These are phyloP conservation scores for Heteropelma amictum DNA, from an alignment of 2,888 invertebrate species.

Conservation along the genomic window DNA sequence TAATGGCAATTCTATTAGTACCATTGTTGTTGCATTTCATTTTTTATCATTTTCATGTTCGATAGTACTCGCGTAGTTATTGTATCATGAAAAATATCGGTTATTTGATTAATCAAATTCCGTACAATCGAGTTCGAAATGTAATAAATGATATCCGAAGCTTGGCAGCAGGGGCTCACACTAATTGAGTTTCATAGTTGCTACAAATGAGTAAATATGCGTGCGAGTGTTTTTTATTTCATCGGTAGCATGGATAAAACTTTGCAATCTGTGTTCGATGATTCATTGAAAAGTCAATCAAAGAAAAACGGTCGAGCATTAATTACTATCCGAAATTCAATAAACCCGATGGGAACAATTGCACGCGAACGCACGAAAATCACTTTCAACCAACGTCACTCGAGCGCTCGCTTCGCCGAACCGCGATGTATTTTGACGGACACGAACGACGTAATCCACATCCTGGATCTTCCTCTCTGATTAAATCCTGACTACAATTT, in stretches of 20 bases:
- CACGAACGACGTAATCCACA: too few relatives aligned
- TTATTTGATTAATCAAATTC: neutral
- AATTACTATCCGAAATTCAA: slow-evolving; percentile 61
- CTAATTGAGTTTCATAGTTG: neutral
- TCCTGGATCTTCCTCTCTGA: neutral
- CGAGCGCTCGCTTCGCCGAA: slow-evolving; percentile 11
- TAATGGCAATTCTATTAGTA: too few relatives aligned
- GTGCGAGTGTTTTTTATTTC: slow-evolving; percentile 7
- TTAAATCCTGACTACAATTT: slow-evolving; percentile 6
- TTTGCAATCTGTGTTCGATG: neutral
- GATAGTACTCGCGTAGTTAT: too few relatives aligned
- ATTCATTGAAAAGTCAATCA: slow-evolving; percentile 13
- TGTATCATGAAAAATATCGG: too few relatives aligned
- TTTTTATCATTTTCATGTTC: neutral
- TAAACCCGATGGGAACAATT: slow-evolving; percentile 56
- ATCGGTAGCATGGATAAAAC: neutral
- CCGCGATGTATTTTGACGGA: too few relatives aligned
- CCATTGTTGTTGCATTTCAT: too few relatives aligned
- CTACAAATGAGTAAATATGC: neutral
- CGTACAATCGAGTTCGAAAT: neutral
- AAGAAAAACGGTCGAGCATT: slow-evolving; percentile 29
- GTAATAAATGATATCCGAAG: neutral
- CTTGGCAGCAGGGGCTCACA: neutral
- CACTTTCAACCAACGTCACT: slow-evolving; percentile 53
- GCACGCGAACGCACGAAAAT: slow-evolving; percentile 60